These are phyloP conservation scores for Caenorhabditis tropicalis DNA, from an alignment of 1,140 invertebrate species.

Conservation along the genomic window DNA sequence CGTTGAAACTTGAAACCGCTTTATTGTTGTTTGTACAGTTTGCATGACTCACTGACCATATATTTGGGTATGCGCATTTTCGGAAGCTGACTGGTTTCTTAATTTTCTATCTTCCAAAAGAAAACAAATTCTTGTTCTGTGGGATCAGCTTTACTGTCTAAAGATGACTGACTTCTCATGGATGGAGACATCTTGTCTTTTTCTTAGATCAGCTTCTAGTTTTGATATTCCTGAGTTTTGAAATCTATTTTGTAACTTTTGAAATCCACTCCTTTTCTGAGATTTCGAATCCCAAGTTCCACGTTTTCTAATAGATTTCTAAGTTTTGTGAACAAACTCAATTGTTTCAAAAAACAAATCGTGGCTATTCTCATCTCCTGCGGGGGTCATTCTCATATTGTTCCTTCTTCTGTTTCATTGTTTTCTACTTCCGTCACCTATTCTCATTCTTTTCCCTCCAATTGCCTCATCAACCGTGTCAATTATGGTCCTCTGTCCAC, in stretches of 20 bases:
- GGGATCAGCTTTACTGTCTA: not conserved
- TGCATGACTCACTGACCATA: not conserved
- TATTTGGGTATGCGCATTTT: not conserved
- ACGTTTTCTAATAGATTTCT: too few relatives aligned
- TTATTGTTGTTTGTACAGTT: slow-evolving; percentile 8
- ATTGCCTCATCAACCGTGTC: slow-evolving; percentile 38
- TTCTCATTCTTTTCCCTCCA: not conserved
- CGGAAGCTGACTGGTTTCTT: not conserved
- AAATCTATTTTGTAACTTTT: too few relatives aligned
- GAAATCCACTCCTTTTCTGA: too few relatives aligned
- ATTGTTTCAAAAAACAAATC: not conserved
- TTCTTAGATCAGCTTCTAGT: too few relatives aligned
- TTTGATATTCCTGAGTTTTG: too few relatives aligned
- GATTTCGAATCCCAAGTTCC: too few relatives aligned
- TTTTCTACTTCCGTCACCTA: not conserved
- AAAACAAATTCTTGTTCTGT: not conserved
- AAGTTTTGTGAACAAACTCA: too few relatives aligned
- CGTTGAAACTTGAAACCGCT: not conserved
- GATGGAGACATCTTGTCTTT: too few relatives aligned
- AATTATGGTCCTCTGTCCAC: slow-evolving; percentile 19
- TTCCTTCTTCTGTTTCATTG: not conserved
- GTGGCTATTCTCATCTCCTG: not conserved
- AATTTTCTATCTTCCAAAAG: not conserved
- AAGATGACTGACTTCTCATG: too few relatives aligned
- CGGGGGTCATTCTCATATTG: not conserved